A percentile compares a stretch with the other conserved stretches of the same genome.
phyloP scores from a whole-genome alignment of 1,140 invertebrate species.

The Drosophila novamexicana region DNA sequence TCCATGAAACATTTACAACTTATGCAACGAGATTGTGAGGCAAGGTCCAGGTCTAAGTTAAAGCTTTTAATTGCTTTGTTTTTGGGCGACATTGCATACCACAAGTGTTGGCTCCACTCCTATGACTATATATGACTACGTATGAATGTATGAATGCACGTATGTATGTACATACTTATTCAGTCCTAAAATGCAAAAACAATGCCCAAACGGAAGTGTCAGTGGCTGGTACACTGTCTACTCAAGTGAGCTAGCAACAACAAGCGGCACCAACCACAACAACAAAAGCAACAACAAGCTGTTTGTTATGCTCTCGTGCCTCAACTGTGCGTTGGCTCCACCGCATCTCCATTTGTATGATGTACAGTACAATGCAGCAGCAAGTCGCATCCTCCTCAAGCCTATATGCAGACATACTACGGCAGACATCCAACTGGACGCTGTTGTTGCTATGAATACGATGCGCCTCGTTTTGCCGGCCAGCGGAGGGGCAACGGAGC shows the following conservation, averaged over 20 bases:
- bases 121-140: conserved; percentile 1
- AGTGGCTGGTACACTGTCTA: conserved; percentile 68
- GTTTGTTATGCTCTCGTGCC: conserved; percentile 65
- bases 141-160: conserved; percentile 4
- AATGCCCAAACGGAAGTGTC: conserved; percentile 76
- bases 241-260: conserved; percentile 51
- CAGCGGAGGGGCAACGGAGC: not conserved
- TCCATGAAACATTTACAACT: conserved; percentile 46
- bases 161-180: conserved; percentile 15
- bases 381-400: conserved; percentile 29
- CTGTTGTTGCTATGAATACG: conserved; percentile 65
- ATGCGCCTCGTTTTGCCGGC: conserved; percentile 50
- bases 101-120: not conserved
- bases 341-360: conserved; percentile 34
- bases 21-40: conserved; percentile 28
- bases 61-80: conserved; percentile 79
- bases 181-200: conserved; percentile 54
- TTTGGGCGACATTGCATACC: conserved; percentile 40
- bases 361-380: conserved; percentile 41
- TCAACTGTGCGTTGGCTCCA: conserved; percentile 35
- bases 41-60: conserved; percentile 48
- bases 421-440: conserved; percentile 13
- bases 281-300: conserved; percentile 59
- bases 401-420: conserved; percentile 17
- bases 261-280: conserved; percentile 12